Evolutionary conservation across 92 coral and sea anemone species (phyloP).

Genomic region (Phenganax marumi): DNA sequence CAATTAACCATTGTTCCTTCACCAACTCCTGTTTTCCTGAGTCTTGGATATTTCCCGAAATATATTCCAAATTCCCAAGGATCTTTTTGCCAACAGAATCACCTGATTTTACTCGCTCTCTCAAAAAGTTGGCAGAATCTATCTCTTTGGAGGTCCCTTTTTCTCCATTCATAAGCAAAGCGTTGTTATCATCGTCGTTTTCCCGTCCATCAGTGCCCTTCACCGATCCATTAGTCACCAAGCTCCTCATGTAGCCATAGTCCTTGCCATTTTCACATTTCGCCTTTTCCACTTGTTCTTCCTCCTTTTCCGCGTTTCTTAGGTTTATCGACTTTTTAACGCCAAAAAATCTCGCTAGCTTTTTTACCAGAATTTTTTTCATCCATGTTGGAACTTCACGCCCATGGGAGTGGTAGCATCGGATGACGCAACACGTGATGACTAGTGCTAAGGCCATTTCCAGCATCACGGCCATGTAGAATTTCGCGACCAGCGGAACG

Average conservation of each 20-base stretch:
- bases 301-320: slow-evolving; percentile 6
- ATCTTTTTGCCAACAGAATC: slow-evolving; percentile 15
- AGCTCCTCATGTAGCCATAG: neutral
- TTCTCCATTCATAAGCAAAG: neutral
- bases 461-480: slow-evolving; percentile 96
- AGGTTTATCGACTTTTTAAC: slow-evolving; percentile 19
- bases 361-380: slow-evolving; percentile 75
- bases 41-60: slow-evolving; percentile 69
- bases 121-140: neutral
- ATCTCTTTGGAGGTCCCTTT: neutral
- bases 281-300: neutral
- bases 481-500: slow-evolving; percentile 87
- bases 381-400: slow-evolving; percentile 88
- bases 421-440: slow-evolving; percentile 83
- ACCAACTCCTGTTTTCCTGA: slow-evolving; percentile 81
- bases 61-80: slow-evolving; percentile 69
- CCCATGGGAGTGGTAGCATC: slow-evolving; percentile 91
- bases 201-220: neutral
- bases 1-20: slow-evolving; percentile 88
- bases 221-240: neutral
- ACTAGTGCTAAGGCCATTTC: slow-evolving; percentile 91
- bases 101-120: slow-evolving; percentile 4
- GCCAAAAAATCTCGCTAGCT: slow-evolving; percentile 57
- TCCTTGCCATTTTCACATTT: neutral
- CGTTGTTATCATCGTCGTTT: neutral